Percentiles rank a stretch among this genome's conserved stretches.
Conservation (phyloP, 2,113 vertebrate genomes). For the Scartelaos histophorus region DNA sequence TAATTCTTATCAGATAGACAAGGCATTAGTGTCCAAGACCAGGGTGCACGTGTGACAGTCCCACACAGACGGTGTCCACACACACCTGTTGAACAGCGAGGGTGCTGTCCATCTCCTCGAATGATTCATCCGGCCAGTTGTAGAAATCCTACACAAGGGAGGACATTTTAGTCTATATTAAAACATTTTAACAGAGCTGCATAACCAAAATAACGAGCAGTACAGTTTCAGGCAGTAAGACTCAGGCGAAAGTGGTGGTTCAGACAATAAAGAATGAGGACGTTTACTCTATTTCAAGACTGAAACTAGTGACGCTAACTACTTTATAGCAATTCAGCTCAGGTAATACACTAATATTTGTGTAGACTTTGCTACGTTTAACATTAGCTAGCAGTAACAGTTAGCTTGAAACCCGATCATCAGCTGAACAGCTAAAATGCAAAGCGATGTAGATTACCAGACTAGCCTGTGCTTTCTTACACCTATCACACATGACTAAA, state of each 20-base stretch:
- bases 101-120: constrained; percentile 99
- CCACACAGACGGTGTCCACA: constrained; percentile 10
- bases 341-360: neutral
- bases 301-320: neutral
- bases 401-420: neutral
- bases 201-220: neutral
- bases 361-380: neutral
- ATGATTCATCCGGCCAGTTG: constrained; percentile 99
- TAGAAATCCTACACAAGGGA: constrained; percentile 88
- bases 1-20: neutral
- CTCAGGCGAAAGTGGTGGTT: neutral
- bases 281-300: neutral
- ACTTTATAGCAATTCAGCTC: neutral
- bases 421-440: neutral
- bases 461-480: neutral
- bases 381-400: neutral
- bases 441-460: neutral
- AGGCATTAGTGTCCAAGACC: neutral
- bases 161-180: constrained; percentile 18
- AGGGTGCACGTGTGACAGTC: neutral
- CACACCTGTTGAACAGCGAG: constrained; percentile 96
- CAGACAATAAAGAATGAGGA: neutral
- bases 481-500: neutral
- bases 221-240: neutral
- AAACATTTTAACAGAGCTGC: neutral